These are phyloP conservation scores for Odontesthes bonariensis DNA, from an alignment of 2,113 vertebrate genomes.

Conservation along the genomic window DNA sequence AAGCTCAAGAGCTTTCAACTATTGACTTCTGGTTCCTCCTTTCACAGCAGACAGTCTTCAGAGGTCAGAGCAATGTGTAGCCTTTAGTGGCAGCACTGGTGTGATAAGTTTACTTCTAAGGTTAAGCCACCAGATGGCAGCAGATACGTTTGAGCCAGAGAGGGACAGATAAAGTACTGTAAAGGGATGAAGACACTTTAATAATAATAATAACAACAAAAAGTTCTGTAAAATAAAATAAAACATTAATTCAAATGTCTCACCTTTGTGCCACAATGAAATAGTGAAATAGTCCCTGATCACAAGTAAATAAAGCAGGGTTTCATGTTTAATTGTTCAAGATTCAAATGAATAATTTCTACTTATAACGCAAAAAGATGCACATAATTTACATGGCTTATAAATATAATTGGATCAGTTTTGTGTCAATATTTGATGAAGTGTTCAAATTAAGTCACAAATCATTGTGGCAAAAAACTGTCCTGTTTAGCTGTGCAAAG, in stretches of 20 bases:
- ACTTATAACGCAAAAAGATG: conserved; percentile 10
- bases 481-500: too few relatives aligned
- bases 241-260: background rate
- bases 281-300: too few relatives aligned
- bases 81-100: background rate
- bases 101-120: background rate
- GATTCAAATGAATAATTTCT: background rate
- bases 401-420: background rate
- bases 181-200: background rate
- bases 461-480: too few relatives aligned
- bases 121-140: conserved; percentile 56
- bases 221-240: too few relatives aligned
- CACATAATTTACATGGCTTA: background rate
- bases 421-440: background rate
- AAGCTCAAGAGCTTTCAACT: background rate
- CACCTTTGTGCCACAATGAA: background rate
- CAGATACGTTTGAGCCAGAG: conserved; percentile 35
- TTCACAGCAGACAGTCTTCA: too few relatives aligned
- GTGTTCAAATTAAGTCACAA: background rate
- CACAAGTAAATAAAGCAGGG: background rate
- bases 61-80: background rate
- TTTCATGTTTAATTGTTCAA: conserved; percentile 42
- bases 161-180: too few relatives aligned
- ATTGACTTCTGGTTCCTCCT: background rate
- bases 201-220: background rate